Conservation (phyloP, 2,113 vertebrate species). For the Microtus pennsylvanicus region DNA sequence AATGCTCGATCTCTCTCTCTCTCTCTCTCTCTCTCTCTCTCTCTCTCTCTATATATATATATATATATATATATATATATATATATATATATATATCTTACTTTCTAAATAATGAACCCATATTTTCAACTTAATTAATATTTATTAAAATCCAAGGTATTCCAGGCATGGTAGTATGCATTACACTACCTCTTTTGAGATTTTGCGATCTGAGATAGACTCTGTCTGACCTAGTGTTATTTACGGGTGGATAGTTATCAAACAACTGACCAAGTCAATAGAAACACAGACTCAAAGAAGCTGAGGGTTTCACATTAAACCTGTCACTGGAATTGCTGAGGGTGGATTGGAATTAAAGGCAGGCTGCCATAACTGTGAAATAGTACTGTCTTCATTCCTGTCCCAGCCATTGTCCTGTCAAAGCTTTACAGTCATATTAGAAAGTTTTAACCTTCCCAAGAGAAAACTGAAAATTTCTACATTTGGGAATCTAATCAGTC, state of each 20-base stretch:
- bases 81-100: no score
- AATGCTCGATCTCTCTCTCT: background rate
- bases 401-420: background rate
- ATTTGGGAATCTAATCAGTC: background rate
- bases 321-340: background rate
- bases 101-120: background rate
- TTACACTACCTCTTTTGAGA: background rate
- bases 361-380: no score
- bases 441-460: background rate
- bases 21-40: no score
- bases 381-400: background rate
- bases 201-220: background rate
- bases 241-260: background rate
- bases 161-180: background rate
- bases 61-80: no score
- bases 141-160: background rate
- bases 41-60: no score
- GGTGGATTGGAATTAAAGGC: no score
- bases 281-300: conserved; percentile 18
- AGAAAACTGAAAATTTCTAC: background rate
- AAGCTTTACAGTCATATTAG: background rate
- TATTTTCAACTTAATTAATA: conserved; percentile 11
- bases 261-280: background rate
- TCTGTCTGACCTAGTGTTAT: background rate
- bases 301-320: conserved; percentile 27